Evolutionary conservation across 2,113 vertebrate genomes (phyloP).

Genomic region (Pycnonotus jocosus): DNA sequence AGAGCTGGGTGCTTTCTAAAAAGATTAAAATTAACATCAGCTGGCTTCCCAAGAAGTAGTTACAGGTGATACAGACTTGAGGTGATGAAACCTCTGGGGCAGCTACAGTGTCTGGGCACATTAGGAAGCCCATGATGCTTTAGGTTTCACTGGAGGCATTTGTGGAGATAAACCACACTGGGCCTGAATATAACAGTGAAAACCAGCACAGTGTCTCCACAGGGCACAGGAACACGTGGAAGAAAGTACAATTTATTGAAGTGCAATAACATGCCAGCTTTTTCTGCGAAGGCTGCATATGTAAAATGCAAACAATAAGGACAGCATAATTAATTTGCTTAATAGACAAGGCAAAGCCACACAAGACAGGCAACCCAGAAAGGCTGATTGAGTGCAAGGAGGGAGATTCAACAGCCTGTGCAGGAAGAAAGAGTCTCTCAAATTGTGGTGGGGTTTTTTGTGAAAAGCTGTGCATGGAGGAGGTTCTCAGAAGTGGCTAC

Average conservation of each 20-base stretch:
- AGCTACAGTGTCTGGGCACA: not conserved
- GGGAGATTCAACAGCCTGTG: not conserved
- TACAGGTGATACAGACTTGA: not conserved
- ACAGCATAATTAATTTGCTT: not conserved
- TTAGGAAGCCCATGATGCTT: not conserved
- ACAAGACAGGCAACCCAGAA: not conserved
- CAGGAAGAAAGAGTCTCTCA: not conserved
- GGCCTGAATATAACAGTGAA: not conserved
- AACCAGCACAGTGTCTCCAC: not conserved
- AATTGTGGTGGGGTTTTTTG: not conserved
- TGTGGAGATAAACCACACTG: not conserved
- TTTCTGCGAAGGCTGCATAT: not conserved
- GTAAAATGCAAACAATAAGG: not conserved
- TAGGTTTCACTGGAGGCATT: not conserved
- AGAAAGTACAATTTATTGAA: not conserved
- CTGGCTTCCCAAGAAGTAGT: not conserved
- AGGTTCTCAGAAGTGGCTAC: not conserved
- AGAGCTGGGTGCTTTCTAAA: not conserved
- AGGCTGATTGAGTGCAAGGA: not conserved
- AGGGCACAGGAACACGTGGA: rapidly evolving
- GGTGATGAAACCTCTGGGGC: not conserved
- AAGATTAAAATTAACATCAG: not conserved
- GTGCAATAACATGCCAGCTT: not conserved
- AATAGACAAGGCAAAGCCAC: not conserved
- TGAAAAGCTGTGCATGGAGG: not conserved